Conservation (phyloP, 2,113 vertebrate genomes). For the Brachyistius frenatus region DNA sequence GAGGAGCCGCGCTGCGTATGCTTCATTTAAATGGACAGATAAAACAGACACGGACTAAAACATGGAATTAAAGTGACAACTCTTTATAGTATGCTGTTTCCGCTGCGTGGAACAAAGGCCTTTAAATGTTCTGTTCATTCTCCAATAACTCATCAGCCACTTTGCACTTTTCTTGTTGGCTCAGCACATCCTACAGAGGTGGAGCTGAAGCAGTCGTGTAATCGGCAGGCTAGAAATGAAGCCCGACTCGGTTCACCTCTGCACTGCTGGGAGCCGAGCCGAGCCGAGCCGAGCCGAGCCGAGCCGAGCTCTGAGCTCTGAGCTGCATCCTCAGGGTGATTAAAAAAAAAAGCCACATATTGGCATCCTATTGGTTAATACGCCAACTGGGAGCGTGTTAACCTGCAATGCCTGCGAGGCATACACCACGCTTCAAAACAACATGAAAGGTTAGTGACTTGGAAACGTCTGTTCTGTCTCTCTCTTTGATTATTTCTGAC, state of each 20-base stretch:
- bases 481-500: constrained; percentile 1
- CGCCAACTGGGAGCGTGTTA: constrained; percentile 47
- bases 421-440: constrained; percentile 15
- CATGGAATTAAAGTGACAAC: constrained; percentile 37
- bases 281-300: not conserved
- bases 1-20: constrained; percentile 18
- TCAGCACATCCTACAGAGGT: constrained; percentile 58
- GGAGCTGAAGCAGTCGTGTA: constrained; percentile 24
- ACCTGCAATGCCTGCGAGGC: constrained; percentile 11
- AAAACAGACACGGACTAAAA: constrained; percentile 50
- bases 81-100: constrained; percentile 22
- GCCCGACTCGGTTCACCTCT: constrained; percentile 43
- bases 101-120: constrained; percentile 18
- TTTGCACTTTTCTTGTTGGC: constrained; percentile 44
- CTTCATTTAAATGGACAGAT: constrained; percentile 48
- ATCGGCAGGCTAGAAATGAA: constrained; percentile 47
- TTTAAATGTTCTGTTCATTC: constrained; percentile 21
- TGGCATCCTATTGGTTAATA: constrained; percentile 60
- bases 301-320: not conserved
- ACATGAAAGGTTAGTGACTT: not conserved
- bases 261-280: constrained; percentile 9
- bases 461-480: not conserved
- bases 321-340: constrained; percentile 48
- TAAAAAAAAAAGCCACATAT: constrained; percentile 52
- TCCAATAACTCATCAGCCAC: constrained; percentile 18